These are phyloP conservation scores for Toxotes chatareus DNA, from an alignment of 2,113 vertebrate genomes.

Conservation along the genomic window DNA sequence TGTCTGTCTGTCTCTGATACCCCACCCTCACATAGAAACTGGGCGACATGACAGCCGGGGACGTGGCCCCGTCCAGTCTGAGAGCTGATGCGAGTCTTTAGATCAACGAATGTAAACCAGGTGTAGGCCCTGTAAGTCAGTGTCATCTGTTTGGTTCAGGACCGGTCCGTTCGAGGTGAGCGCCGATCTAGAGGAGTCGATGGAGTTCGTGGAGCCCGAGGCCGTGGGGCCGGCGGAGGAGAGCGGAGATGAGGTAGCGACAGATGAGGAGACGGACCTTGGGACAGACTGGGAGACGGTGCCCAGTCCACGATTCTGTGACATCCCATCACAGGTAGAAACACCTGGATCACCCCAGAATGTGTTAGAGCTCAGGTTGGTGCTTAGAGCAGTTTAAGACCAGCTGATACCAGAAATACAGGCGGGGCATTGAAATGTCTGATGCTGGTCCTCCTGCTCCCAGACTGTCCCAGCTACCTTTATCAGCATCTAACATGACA, in stretches of 20 bases:
- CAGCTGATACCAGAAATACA: too few relatives aligned
- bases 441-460: too few relatives aligned
- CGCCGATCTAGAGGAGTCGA: constrained; percentile 95
- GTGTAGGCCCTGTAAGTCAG: not conserved
- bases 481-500: too few relatives aligned
- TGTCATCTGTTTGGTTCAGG: constrained; percentile 70
- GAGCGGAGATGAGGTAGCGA: constrained; percentile 92
- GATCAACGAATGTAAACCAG: too few relatives aligned
- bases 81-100: too few relatives aligned
- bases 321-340: constrained; percentile 92
- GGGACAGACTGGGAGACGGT: constrained; percentile 99
- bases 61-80: too few relatives aligned
- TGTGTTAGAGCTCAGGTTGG: too few relatives aligned
- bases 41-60: too few relatives aligned
- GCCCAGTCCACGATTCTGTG: constrained; percentile 96
- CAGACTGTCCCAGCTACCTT: too few relatives aligned
- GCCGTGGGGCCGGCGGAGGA: constrained; percentile 89
- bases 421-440: too few relatives aligned
- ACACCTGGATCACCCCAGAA: not conserved
- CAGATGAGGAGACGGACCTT: constrained; percentile 96
- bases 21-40: too few relatives aligned
- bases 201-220: constrained; percentile 96
- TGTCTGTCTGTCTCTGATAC: not conserved
- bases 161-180: constrained; percentile 95
- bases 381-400: too few relatives aligned